Evolutionary conservation across 2,888 invertebrate species (phyloP).

Genomic region (Dryobotodes eremita): DNA sequence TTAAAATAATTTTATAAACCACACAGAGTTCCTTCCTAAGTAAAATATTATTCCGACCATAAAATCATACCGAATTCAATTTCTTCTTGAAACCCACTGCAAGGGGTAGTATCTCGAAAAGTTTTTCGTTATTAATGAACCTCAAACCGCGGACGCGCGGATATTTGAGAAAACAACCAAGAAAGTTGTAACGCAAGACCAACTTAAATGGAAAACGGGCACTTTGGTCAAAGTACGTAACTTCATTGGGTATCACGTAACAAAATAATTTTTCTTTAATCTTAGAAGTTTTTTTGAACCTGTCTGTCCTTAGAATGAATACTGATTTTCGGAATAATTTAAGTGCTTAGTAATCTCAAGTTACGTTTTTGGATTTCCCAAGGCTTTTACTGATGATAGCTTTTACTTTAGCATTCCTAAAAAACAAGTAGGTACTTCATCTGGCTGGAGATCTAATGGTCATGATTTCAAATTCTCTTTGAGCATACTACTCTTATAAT

Average conservation of each 20-base stretch:
- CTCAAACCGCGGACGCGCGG: constrained; percentile 54
- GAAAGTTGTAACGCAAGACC: constrained; percentile 59
- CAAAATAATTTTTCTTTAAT: constrained; percentile 42
- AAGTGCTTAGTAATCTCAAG: not conserved
- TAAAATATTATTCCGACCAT: constrained; percentile 23
- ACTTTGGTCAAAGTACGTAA: constrained; percentile 48
- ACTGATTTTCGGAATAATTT: constrained; percentile 4
- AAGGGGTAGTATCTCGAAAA: constrained; percentile 52
- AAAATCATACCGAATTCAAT: constrained; percentile 53
- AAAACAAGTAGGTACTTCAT: not conserved
- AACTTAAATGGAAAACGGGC: constrained; percentile 61
- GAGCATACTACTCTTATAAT: not conserved
- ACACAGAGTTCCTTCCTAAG: not conserved
- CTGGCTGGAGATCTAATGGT: not conserved
- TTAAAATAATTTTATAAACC: constrained; percentile 15
- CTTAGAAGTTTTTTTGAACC: constrained; percentile 18
- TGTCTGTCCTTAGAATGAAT: constrained; percentile 10
- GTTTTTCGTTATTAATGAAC: constrained; percentile 67
- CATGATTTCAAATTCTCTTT: not conserved
- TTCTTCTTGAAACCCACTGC: constrained; percentile 31
- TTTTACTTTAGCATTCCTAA: constrained; percentile 7
- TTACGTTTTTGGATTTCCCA: constrained; percentile 7
- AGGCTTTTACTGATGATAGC: constrained; percentile 1
- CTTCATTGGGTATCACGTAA: constrained; percentile 36
- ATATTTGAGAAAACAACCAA: constrained; percentile 58